Evolutionary conservation across 2,113 vertebrate genomes (phyloP).

Genomic region (Aegotheles bennettii): DNA sequence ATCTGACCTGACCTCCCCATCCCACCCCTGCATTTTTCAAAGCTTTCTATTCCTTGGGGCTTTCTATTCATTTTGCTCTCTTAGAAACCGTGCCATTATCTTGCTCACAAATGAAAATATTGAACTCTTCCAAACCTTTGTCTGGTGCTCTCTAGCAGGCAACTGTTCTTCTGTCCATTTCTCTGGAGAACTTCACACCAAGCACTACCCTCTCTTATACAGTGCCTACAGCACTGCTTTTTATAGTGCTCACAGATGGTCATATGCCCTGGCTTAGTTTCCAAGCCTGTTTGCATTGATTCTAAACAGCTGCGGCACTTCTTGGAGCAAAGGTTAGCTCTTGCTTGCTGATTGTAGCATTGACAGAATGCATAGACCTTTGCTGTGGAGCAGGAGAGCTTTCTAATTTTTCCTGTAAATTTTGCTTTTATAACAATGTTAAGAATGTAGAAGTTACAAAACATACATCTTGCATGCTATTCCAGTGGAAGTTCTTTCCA

Average conservation of each 20-base stretch:
- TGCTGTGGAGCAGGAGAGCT: neutral
- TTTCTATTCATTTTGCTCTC: neutral
- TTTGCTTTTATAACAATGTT: neutral
- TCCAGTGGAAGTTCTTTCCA: neutral
- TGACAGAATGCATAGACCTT: neutral
- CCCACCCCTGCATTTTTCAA: neutral
- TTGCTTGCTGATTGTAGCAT: neutral
- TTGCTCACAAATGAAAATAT: neutral
- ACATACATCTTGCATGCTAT: neutral
- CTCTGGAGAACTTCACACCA: neutral
- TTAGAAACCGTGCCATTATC: neutral
- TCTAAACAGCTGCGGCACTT: neutral
- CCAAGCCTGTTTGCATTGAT: neutral
- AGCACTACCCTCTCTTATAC: fast-evolving
- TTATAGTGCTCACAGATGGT: neutral
- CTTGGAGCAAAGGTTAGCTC: neutral
- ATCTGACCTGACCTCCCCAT: neutral
- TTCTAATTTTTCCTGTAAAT: neutral
- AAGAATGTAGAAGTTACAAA: neutral
- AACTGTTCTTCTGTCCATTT: neutral
- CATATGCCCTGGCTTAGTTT: neutral
- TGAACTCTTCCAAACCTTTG: neutral
- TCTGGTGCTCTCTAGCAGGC: neutral
- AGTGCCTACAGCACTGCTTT: neutral
- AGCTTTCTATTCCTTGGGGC: neutral